These are phyloP conservation scores for Upupa epops DNA, from an alignment of 2,113 vertebrate genomes.

Conservation along the genomic window DNA sequence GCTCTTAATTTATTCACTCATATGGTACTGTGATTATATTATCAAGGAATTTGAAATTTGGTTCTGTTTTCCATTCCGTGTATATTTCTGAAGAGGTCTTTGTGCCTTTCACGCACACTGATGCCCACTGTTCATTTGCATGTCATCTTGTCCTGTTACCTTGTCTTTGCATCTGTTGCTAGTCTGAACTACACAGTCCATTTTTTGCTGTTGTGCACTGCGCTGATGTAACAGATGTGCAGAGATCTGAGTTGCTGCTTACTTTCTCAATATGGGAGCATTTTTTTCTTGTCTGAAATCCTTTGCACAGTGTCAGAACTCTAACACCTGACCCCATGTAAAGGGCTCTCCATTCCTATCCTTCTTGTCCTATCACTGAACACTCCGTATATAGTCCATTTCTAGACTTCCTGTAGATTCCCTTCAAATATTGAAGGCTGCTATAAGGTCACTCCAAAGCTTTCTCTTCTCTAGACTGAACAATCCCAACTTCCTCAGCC, in stretches of 20 bases:
- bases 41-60: background rate
- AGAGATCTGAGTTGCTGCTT: background rate
- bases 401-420: too few species aligned
- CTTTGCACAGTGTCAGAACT: background rate
- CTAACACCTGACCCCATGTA: background rate
- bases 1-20: background rate
- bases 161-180: slow-evolving; percentile 18
- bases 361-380: too few species aligned
- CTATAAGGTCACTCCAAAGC: too few species aligned
- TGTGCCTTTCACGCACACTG: background rate
- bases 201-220: background rate
- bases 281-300: background rate
- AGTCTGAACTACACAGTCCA: slow-evolving; percentile 14
- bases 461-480: too few species aligned
- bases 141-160: background rate
- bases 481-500: too few species aligned
- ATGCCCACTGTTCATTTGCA: background rate
- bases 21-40: background rate
- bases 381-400: too few species aligned
- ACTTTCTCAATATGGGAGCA: background rate
- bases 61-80: background rate
- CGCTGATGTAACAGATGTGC: background rate
- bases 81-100: background rate
- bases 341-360: background rate
- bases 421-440: too few species aligned